phyloP scores from a whole-genome alignment of 2,888 invertebrate species.

The Pantelozetes paolii region DNA sequence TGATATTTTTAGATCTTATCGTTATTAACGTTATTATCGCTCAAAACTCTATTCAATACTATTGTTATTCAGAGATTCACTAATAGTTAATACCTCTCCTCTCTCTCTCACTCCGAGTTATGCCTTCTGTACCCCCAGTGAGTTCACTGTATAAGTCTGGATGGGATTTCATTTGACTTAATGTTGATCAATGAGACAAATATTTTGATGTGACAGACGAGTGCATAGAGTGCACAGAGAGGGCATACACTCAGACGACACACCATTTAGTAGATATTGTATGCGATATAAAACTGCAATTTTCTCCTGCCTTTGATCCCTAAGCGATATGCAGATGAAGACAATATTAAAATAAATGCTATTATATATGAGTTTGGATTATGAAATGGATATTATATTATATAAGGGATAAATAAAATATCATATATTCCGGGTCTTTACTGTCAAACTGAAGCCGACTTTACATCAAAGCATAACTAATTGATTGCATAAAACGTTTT shows the following conservation, averaged over 20 bases:
- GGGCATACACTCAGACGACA: neutral
- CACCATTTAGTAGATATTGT: constrained; percentile 28
- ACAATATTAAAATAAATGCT: constrained; percentile 7
- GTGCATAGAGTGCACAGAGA: too few species aligned
- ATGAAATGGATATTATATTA: neutral
- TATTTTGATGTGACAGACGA: constrained; percentile 31
- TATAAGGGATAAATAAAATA: neutral
- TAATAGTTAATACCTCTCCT: constrained; percentile 15
- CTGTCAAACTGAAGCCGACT: constrained; percentile 14
- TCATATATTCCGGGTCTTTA: neutral
- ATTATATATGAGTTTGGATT: constrained; percentile 19
- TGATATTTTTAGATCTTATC: constrained; percentile 32
- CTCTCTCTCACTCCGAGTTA: neutral
- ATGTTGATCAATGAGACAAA: constrained; percentile 35
- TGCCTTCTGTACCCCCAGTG: constrained; percentile 15
- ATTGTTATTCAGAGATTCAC: constrained; percentile 10
- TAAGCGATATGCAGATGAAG: constrained; percentile 31
- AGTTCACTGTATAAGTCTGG: constrained; percentile 28
- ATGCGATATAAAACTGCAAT: constrained; percentile 28
- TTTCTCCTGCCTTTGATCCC: constrained; percentile 24
- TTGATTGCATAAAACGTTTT: constrained; percentile 28
- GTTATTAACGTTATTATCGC: constrained; percentile 19
- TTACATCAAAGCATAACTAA: neutral
- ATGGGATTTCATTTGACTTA: constrained; percentile 35
- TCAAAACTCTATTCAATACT: constrained; percentile 18